Evolutionary conservation across 30 jellyfish, hydroid and myxozoan species (phyloP), one percentile per base, ranked within the genome.

Genomic region (Chironex yamaguchii): DNA sequence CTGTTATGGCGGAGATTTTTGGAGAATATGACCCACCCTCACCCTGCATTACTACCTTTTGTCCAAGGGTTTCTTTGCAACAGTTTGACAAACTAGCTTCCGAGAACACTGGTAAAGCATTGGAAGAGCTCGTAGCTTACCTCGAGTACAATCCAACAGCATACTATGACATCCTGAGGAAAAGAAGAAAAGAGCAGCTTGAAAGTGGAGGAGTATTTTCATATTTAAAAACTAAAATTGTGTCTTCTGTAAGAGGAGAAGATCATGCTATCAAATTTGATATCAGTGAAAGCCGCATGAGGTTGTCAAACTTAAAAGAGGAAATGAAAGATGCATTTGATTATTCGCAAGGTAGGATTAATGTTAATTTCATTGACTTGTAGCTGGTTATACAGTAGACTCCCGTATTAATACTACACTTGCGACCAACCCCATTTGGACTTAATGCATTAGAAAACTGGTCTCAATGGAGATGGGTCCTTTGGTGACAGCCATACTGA

Each of bases 71-170:
- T 26, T 34, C 91, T 12, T 26, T 24, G 49, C 83, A 32, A 23
- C 88, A 92, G 25, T 87, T 34, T 67, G 98, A 92, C 24, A 65
- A 81, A 66, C 95, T 79, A 65, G 90, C 87, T 1, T 74, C 91
- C 17, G 84, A 49, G 4, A 49, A 71, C 20, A 92, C 98, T 4
- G 92, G 87, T 52, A 49, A 33, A 0, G 98, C 96, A 29, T 75
- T 92, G 11, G 79, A 89, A 24, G 96, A 92, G 11, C 86, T 92
- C 31, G 62, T 92, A 27, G 62, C 49, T 28, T 92, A 92, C 65
- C 65, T 92, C 34, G 95, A 92, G 48, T 86, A 92, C 71, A 92
- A 92, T 58, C 98, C 98, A 17, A 81, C 98, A 27, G 96, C 97
- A 21, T 92, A 81, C 51, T 89, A 92, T 64, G 80, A 85, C 49